Evolutionary conservation across 2,888 invertebrate species (phyloP), one percentile per base, ranked within the genome.

Genomic region (Lycocerus yunnanus): DNA sequence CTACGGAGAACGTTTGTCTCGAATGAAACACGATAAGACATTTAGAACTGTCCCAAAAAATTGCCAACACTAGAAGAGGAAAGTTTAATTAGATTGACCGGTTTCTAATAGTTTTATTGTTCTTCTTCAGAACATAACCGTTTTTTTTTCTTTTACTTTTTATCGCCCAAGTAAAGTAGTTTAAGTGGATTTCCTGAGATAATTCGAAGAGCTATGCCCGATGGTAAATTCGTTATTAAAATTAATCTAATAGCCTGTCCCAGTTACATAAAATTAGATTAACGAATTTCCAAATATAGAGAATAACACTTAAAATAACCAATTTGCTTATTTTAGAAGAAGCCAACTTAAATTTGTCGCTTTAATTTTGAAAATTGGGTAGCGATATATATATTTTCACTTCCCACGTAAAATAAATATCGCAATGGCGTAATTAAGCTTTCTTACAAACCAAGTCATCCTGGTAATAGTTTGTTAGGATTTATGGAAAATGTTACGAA

Each of bases 401-500:
- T n/a, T 43, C n/a, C 43, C 43, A 43, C 43, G n/a, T 43, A 65
- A 15, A 65, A 16, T 21, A 65, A 65, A 21, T 65, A 65, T 21
- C 65, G 43, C n/a, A 43, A 8, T n/a, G 43, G 68, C 68, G 68
- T 16, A 68, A 68, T 63, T 72, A 20, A 16, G 60, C 43, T 67
- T 67, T 72, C 66, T 58, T 59, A 24, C 14, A 58, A 68, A 63
- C 61, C 21, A 43, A 20, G 27, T 58, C 18, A 15, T 60, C 63
- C 71, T 65, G 63, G n/a, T 71, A n/a, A n/a, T n/a, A 71, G 66
- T 71, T 59, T 71, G 66, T 66, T 66, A 24, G 21, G 58, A 15
- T 66, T 58, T 15, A 60, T 20, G 58, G 66, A 15, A 63, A 43
- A 24, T 43, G 24, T 15, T 63, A 18, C 10, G 43, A 3, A 15